Conservation (phyloP, 2,113 vertebrate species). For the Danio rerio region DNA sequence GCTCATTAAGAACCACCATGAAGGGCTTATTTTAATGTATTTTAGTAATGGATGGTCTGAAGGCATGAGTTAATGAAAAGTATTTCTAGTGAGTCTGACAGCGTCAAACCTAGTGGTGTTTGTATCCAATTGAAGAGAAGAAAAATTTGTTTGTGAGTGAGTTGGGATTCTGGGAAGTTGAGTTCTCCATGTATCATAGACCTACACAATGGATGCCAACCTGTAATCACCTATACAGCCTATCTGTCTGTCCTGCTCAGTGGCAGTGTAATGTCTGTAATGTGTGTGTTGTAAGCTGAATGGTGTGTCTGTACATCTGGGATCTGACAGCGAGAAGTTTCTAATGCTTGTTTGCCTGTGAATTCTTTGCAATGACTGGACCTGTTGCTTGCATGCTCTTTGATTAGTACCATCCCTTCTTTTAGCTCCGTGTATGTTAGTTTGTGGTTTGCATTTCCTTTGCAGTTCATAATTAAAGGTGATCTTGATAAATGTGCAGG, state of each 20-base stretch:
- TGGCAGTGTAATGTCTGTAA: neutral
- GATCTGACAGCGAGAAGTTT: neutral
- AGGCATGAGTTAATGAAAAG: no score
- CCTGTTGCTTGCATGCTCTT: slow-evolving; percentile 26
- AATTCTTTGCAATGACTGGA: slow-evolving; percentile 12
- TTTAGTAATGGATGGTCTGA: no score
- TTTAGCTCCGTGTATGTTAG: slow-evolving; percentile 46
- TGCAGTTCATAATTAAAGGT: slow-evolving; percentile 44
- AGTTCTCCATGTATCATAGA: neutral
- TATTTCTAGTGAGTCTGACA: no score
- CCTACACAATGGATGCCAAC: neutral
- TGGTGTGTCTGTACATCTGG: slow-evolving; percentile 28
- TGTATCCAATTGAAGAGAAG: neutral
- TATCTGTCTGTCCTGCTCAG: neutral
- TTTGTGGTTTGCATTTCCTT: slow-evolving; percentile 42
- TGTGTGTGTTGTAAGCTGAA: neutral
- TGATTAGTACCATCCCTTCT: slow-evolving; percentile 45
- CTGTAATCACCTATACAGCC: slow-evolving; percentile 43
- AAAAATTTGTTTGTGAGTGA: neutral
- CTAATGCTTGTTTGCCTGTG: slow-evolving; percentile 21
- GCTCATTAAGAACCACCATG: no score
- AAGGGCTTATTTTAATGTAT: no score
- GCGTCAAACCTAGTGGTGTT: neutral
- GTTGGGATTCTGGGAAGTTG: neutral
- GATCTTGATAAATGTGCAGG: slow-evolving; percentile 49